A percentile compares a stretch with the other conserved stretches of the same genome.
Conservation (phyloP, 30 jellyfish, hydroid and myxozoan genomes). For the Hydractinia symbiolongicarpus region DNA sequence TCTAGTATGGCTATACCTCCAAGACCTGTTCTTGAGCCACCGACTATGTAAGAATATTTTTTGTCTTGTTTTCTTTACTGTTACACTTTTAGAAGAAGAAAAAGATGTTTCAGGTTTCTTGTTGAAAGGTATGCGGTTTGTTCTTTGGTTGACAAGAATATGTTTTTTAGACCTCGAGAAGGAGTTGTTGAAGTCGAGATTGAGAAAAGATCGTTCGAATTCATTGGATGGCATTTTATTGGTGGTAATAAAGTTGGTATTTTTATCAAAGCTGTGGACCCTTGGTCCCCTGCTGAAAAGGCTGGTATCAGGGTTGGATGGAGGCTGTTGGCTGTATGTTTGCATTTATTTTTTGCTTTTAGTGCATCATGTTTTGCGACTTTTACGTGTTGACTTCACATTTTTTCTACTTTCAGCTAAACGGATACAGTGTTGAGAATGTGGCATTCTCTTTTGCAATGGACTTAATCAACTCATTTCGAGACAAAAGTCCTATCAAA, state of each 20-base stretch:
- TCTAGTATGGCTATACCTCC: too few species aligned
- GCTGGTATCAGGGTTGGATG: constrained; percentile 14
- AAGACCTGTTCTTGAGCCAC: too few species aligned
- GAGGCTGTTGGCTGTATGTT: background rate
- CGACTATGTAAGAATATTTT: too few species aligned
- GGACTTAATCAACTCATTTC: background rate
- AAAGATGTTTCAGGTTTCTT: too few species aligned
- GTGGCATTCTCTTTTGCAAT: constrained; percentile 13
- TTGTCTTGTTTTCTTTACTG: too few species aligned
- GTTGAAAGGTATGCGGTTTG: too few species aligned
- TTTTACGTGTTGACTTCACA: background rate
- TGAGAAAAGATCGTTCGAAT: background rate
- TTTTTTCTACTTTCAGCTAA: background rate
- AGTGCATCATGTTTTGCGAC: background rate
- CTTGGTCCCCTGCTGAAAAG: background rate
- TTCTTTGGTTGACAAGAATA: too few species aligned
- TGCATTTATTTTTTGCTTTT: background rate
- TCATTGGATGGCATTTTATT: constrained; percentile 2
- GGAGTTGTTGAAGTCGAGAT: background rate
- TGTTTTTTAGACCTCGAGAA: too few species aligned
- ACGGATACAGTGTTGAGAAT: background rate
- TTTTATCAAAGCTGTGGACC: constrained; percentile 1
- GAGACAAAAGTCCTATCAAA: background rate
- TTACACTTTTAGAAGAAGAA: too few species aligned
- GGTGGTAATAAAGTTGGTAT: constrained; percentile 17